Evolutionary conservation across 2,113 vertebrate species (phyloP).

Genomic region (Mormyrus lacerda): DNA sequence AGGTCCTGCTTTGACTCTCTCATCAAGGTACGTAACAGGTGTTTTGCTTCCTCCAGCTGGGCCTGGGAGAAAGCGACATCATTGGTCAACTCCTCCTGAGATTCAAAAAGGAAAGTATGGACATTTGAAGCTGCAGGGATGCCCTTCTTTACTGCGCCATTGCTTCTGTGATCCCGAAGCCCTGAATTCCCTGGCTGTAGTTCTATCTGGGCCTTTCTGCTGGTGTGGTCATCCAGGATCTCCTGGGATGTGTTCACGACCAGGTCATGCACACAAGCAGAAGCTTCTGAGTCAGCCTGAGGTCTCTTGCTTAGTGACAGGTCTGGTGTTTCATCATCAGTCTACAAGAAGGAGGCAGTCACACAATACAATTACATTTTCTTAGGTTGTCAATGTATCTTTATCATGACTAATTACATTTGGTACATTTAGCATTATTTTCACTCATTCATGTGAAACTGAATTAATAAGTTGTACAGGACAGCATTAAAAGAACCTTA

Average conservation of each 20-base stretch:
- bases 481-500: conserved; percentile 22
- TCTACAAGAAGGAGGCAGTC: neutral
- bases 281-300: neutral
- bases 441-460: neutral
- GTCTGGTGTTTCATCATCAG: conserved; percentile 14
- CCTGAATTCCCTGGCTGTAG: neutral
- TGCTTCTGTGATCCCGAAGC: neutral
- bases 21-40: conserved; percentile 65
- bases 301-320: neutral
- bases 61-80: neutral
- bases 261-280: neutral
- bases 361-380: neutral
- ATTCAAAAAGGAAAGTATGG: conserved; percentile 58
- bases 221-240: neutral
- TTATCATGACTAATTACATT: neutral
- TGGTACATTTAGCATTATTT: neutral
- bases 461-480: neutral
- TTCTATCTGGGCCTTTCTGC: neutral
- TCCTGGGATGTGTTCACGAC: neutral
- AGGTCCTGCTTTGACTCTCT: conserved; percentile 66
- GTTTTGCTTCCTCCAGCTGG: conserved; percentile 43
- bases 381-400: neutral
- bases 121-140: conserved; percentile 26
- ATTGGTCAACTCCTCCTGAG: conserved; percentile 36
- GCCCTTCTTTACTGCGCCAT: neutral